Base-by-base conservation (phyloP, 1,140 invertebrate species). In the Platyscapa corneri region DNA sequence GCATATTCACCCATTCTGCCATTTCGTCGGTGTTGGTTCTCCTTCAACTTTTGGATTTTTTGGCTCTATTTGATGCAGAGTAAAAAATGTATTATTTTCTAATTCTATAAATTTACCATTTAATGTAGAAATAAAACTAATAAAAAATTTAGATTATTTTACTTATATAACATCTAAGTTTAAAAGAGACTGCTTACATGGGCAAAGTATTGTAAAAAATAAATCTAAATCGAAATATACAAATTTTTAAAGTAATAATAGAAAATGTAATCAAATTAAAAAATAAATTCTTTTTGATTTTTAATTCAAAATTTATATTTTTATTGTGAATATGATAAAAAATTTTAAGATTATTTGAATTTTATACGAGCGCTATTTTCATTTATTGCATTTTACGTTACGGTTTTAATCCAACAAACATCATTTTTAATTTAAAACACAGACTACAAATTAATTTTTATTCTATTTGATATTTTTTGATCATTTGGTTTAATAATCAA, bases 1-100 rank as follows among this genome's bases (percentile, higher is more conserved):
- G 78, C 87, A 84, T 84, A 87, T 88, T 90, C 88, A 87, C 82
- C 70, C 86, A 90, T 86, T 80, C 88, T 90, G 89, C 88, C 89
- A 90, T 84, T 85, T 81, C 70, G 86, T 76, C 82, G 86, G 86
- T 86, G 86, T 76, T 86, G 86, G 77, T 84, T 86, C 70, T 84
- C 76, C 80, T 87, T 37, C 60, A 83, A 81, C 0, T 82, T 85
- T 82, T 83, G 84, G 46, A 85, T 86, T 84, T 80, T 86, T 87
- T 79, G 64, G 42, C 82, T 84, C 37, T 77, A 18, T 65, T 78
- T 53, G 5, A 70, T 78, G 16, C 64, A n/a, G 42, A 78, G 64
- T 23, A 18, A 10, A 18, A 39, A 49, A 42, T 42, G n/a, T n/a
- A 42, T 42, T 37, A n/a, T 83, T 72, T 79, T 74, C 16, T 85